Base-by-base conservation (phyloP, 2,888 invertebrate genomes). In the Polyommatus icarus region DNA sequence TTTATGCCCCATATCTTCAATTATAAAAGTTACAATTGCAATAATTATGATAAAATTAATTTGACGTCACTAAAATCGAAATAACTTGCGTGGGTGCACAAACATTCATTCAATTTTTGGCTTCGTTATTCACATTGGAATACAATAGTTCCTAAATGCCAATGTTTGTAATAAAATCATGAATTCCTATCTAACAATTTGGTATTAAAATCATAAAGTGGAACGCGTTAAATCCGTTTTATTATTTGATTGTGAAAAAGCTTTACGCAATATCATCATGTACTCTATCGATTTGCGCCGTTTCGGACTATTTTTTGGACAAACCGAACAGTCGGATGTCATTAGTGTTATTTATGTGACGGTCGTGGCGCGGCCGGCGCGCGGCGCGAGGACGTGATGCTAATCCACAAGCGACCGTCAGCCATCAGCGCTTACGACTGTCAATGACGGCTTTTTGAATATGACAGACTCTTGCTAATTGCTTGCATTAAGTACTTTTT, bases 331-430 rank as follows among this genome's bases (percentile, higher is more conserved):
- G 89, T 89, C 89, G 89, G 89, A 89, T 89, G 90, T 92, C 92
- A 91, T 92, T 92, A 92, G 89, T 84, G 89, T 90, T 91, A 91
- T 92, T 92, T 91, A 92, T 90, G 90, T 88, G 88, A 84, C 83
- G 85, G 84, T 85, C 90, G 90, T 90, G 90, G 78, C 85, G 86
- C 83, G 89, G 89, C 87, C 89, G 86, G 73, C 79, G 78, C 78
- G 78, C 75, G 46, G 50, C 78, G 76, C 76, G 73, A 46, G 46
- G 79, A 84, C 84, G 84, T 84, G 84, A 84, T 81, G 76, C 76
- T 78, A 79, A 79, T 81, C 77, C 80, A 77, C 77, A 80, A 81
- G 78, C 80, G 78, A 75, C 77, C 79, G 81, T 80, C 77, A 76
- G 57, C 24, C 79, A 82, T 80, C 77, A 76, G 72, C 36, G 79